Conservation (phyloP, 2,888 invertebrate genomes). For the Chrysolina haemoptera region DNA sequence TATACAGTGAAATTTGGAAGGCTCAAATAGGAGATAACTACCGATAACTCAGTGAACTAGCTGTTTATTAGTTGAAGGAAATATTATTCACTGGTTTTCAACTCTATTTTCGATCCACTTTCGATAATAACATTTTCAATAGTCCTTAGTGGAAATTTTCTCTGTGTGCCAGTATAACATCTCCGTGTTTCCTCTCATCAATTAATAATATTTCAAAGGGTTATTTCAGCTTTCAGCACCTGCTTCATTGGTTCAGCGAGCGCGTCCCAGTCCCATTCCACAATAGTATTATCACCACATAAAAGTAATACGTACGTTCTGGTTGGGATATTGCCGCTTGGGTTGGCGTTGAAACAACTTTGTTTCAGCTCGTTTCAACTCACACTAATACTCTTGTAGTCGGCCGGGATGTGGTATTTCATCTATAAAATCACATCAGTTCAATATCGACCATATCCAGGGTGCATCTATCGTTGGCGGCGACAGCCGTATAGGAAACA, state of each 20-base stretch:
- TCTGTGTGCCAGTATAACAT: too few species aligned
- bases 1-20: too few species aligned
- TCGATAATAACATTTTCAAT: too few species aligned
- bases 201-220: slow-evolving; percentile 15
- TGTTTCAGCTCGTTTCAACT: slow-evolving; percentile 64
- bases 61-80: too few species aligned
- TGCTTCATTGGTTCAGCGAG: slow-evolving; percentile 40
- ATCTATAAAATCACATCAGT: slow-evolving; percentile 69
- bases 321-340: slow-evolving; percentile 51
- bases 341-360: slow-evolving; percentile 58
- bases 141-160: too few species aligned
- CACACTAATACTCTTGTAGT: slow-evolving; percentile 61
- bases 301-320: slow-evolving; percentile 50
- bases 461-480: slow-evolving; percentile 37
- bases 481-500: slow-evolving; percentile 44
- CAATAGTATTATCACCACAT: slow-evolving; percentile 49
- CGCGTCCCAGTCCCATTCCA: slow-evolving; percentile 38
- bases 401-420: slow-evolving; percentile 59
- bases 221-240: slow-evolving; percentile 18
- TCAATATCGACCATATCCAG: slow-evolving; percentile 62
- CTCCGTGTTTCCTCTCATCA: not conserved
- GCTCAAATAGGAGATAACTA: too few species aligned
- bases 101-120: too few species aligned
- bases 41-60: too few species aligned
- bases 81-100: too few species aligned